These are phyloP conservation scores for Luehdorfia chinensis DNA, from an alignment of 1,140 invertebrate species.

Conservation along the genomic window DNA sequence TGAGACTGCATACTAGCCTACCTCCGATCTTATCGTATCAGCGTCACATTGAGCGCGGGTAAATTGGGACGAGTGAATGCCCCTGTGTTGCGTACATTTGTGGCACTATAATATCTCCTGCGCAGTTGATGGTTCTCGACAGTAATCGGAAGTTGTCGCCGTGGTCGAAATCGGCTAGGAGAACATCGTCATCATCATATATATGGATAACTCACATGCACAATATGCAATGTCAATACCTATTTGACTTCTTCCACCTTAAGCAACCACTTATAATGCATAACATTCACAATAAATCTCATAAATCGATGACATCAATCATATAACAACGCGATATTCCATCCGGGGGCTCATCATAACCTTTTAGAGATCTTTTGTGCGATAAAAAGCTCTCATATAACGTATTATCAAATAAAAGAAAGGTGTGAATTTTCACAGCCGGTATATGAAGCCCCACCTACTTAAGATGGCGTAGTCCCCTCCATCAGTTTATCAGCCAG, in stretches of 20 bases:
- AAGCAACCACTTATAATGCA: constrained; percentile 18
- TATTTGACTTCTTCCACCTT: constrained; percentile 13
- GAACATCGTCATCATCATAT: too few relatives aligned
- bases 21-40: too few relatives aligned
- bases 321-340: constrained; percentile 63
- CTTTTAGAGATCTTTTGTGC: constrained; percentile 72
- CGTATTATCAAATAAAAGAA: constrained; percentile 75
- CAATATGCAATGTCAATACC: not conserved
- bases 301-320: constrained; percentile 60
- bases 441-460: constrained; percentile 58
- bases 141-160: too few relatives aligned
- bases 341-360: constrained; percentile 60
- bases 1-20: too few relatives aligned
- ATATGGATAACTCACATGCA: too few relatives aligned
- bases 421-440: constrained; percentile 75
- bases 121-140: too few relatives aligned
- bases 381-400: constrained; percentile 69
- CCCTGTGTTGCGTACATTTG: too few relatives aligned
- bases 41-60: too few relatives aligned
- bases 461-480: constrained; percentile 72
- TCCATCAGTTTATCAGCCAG: constrained; percentile 50
- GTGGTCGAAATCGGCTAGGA: too few relatives aligned
- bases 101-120: too few relatives aligned
- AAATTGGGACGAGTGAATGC: too few relatives aligned
- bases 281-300: constrained; percentile 44